These are phyloP conservation scores for Lymantria monacha DNA, from an alignment of 2,888 invertebrate genomes.

Conservation along the genomic window DNA sequence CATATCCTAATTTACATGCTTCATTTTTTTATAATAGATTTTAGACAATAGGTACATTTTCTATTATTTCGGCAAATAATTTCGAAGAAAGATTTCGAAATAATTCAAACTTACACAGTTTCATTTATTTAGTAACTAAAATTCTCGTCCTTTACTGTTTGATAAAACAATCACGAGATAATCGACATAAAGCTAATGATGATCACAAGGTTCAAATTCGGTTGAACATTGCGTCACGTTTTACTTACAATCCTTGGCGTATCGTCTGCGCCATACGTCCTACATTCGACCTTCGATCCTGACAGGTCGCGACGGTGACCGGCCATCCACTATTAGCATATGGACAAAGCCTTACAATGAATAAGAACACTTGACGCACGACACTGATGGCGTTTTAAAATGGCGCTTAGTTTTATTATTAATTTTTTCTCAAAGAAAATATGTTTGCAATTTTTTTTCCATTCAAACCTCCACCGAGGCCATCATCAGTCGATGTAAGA, in stretches of 20 bases:
- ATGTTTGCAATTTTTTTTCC: neutral
- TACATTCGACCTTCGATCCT: constrained; percentile 73
- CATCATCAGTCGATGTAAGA: too few species aligned
- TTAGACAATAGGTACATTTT: too few species aligned
- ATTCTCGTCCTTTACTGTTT: too few species aligned
- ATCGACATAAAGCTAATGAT: neutral
- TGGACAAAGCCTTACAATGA: constrained; percentile 72
- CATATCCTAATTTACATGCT: too few species aligned
- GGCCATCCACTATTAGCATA: constrained; percentile 70
- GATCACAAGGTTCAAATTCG: constrained; percentile 31
- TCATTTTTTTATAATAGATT: too few species aligned
- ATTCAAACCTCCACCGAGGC: neutral
- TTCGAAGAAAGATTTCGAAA: too few species aligned
- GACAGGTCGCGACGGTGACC: constrained; percentile 69
- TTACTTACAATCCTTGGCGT: constrained; percentile 38
- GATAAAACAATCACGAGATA: neutral
- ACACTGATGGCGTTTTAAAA: constrained; percentile 49
- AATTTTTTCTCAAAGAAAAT: neutral
- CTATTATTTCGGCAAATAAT: too few species aligned
- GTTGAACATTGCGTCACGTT: constrained; percentile 34
- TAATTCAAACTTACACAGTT: too few species aligned
- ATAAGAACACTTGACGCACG: constrained; percentile 72
- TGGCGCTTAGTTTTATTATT: constrained; percentile 33
- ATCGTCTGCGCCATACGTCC: constrained; percentile 50
- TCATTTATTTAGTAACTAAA: too few species aligned